Percentiles rank a stretch among this genome's conserved stretches.
phyloP scores from a whole-genome alignment of 2,888 invertebrate genomes.

The Melieria crassipennis region DNA sequence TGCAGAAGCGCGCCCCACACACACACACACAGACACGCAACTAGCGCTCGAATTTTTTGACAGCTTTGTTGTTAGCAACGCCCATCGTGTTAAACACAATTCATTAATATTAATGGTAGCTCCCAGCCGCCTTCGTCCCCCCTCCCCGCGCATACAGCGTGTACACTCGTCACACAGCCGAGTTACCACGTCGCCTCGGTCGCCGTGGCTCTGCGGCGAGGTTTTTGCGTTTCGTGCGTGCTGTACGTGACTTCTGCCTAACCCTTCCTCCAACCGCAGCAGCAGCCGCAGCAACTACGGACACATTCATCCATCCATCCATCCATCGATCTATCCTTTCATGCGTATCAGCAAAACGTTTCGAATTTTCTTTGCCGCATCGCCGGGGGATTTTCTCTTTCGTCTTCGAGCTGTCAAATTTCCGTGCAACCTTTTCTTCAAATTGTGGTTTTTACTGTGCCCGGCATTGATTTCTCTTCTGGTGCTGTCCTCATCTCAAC shows the following conservation, averaged over 20 bases:
- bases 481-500: background rate
- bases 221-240: background rate
- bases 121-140: background rate
- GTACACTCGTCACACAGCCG: background rate
- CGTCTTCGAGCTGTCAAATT: constrained; percentile 17
- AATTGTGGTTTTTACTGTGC: constrained; percentile 12
- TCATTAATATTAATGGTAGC: constrained; percentile 43
- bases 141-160: background rate
- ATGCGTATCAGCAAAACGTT: background rate
- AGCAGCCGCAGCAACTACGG: background rate
- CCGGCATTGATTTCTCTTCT: too few relatives aligned
- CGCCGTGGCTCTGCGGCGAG: too few relatives aligned
- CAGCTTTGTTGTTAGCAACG: constrained; percentile 43
- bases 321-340: background rate
- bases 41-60: constrained; percentile 14
- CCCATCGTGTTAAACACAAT: constrained; percentile 46
- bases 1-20: too few relatives aligned
- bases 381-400: constrained; percentile 23
- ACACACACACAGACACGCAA: too few relatives aligned
- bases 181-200: constrained; percentile 1
- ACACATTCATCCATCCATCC: background rate
- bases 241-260: constrained; percentile 29
- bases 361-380: constrained; percentile 11
- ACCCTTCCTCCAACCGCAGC: constrained; percentile 5
- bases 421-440: constrained; percentile 11